Evolutionary conservation across 2,113 vertebrate species (phyloP).

Genomic region (Tor tambroides): DNA sequence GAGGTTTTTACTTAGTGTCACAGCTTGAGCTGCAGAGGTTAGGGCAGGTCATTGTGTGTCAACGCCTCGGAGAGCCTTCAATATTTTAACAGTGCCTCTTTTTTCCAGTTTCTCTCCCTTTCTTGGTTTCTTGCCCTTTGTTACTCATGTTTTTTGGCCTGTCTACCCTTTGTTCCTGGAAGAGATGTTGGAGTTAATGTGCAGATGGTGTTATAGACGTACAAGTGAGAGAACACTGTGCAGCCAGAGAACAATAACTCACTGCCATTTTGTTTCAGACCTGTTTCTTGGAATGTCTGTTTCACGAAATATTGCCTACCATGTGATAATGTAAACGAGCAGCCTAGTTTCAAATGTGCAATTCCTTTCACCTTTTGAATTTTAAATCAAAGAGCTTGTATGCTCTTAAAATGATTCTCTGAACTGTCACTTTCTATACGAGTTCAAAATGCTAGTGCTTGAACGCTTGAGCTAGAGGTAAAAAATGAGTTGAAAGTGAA

Average conservation of each 20-base stretch:
- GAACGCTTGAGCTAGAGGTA: neutral
- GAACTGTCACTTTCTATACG: neutral
- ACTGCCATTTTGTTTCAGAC: neutral
- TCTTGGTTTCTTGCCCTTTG: neutral
- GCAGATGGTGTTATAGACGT: neutral
- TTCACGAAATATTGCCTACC: neutral
- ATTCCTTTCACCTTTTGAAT: slow-evolving; percentile 21
- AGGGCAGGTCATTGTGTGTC: slow-evolving; percentile 68
- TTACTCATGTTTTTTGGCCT: neutral
- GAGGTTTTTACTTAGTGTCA: slow-evolving; percentile 64
- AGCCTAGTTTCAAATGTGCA: slow-evolving; percentile 7
- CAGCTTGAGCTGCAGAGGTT: slow-evolving; percentile 58
- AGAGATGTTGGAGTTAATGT: neutral
- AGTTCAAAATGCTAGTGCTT: neutral
- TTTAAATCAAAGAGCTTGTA: slow-evolving; percentile 25
- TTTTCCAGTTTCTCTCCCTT: slow-evolving; percentile 43
- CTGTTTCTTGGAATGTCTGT: neutral
- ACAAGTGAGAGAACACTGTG: neutral
- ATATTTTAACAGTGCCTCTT: slow-evolving; percentile 68
- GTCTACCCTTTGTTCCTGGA: neutral
- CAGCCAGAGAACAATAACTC: slow-evolving; percentile 8
- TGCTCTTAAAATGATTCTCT: slow-evolving; percentile 21
- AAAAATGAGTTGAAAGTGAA: neutral
- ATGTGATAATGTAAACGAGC: slow-evolving; percentile 4
- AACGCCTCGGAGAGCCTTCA: slow-evolving; percentile 65